Percentiles rank a stretch among this genome's conserved stretches.
Conservation (phyloP, 2,888 invertebrate genomes). For the Thera obeliscata region DNA sequence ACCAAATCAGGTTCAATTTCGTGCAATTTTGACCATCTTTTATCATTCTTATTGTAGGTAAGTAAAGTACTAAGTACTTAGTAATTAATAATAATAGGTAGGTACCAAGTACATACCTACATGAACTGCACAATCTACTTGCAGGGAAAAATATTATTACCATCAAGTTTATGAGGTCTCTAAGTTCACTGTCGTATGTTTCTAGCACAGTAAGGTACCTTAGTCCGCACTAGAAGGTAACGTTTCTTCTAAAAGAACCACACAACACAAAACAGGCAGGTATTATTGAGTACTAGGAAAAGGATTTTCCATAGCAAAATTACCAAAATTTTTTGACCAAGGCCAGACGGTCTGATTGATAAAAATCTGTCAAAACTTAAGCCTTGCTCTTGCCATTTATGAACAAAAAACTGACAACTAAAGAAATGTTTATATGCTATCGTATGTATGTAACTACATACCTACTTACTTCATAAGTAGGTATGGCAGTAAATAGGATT, state of each 20-base stretch:
- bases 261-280: slow-evolving; percentile 6
- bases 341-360: no score
- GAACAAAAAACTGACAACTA: no score
- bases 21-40: no score
- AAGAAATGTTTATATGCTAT: no score
- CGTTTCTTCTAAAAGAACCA: not conserved
- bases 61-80: not conserved
- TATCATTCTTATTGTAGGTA: not conserved
- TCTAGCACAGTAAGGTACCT: not conserved
- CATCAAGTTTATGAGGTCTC: slow-evolving; percentile 4
- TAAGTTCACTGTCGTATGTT: not conserved
- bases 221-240: not conserved
- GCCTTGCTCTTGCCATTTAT: no score
- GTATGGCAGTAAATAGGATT: no score
- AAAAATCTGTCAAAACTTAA: no score
- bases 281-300: slow-evolving; percentile 21
- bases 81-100: no score
- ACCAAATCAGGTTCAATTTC: no score
- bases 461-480: no score
- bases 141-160: slow-evolving; percentile 17
- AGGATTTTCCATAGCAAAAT: slow-evolving; percentile 36
- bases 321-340: not conserved
- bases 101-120: slow-evolving; percentile 9
- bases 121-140: slow-evolving; percentile 17
- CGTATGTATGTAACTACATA: no score